Conservation (phyloP, 2,888 invertebrate species). For the Mycogona germanica region DNA sequence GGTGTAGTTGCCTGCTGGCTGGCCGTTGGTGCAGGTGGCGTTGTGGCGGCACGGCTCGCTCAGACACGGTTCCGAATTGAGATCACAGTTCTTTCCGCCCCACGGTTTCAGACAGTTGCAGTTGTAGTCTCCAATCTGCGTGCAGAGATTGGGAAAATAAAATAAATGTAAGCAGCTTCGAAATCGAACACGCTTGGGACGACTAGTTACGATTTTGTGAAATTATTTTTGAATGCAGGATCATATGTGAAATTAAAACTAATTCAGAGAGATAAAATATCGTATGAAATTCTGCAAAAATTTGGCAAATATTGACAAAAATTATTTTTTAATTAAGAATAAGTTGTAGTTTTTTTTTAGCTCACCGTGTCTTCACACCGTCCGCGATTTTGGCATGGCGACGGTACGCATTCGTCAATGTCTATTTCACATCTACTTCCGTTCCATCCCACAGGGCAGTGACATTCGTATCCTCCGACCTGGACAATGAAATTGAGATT, state of each 20-base stretch:
- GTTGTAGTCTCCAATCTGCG: constrained; percentile 48
- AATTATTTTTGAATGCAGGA: too few species aligned
- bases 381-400: constrained; percentile 21
- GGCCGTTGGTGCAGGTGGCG: constrained; percentile 57
- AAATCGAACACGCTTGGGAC: too few species aligned
- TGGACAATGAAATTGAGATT: constrained; percentile 1
- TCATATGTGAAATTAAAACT: too few species aligned
- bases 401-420: constrained; percentile 39
- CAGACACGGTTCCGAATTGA: constrained; percentile 75
- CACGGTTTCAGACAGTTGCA: constrained; percentile 63
- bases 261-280: too few species aligned
- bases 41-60: constrained; percentile 64
- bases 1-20: constrained; percentile 52
- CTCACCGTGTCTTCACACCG: constrained; percentile 11
- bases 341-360: background rate
- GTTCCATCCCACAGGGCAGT: constrained; percentile 45
- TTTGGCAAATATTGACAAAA: too few species aligned
- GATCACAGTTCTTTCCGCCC: constrained; percentile 57
- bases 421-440: constrained; percentile 45
- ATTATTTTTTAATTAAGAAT: too few species aligned
- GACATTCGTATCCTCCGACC: constrained; percentile 42
- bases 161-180: too few species aligned
- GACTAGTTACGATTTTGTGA: too few species aligned
- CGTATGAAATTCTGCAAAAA: too few species aligned
- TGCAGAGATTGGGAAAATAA: too few species aligned